Base-by-base conservation (phyloP, 2,113 vertebrate genomes). In the Tauraco erythrolophus region DNA sequence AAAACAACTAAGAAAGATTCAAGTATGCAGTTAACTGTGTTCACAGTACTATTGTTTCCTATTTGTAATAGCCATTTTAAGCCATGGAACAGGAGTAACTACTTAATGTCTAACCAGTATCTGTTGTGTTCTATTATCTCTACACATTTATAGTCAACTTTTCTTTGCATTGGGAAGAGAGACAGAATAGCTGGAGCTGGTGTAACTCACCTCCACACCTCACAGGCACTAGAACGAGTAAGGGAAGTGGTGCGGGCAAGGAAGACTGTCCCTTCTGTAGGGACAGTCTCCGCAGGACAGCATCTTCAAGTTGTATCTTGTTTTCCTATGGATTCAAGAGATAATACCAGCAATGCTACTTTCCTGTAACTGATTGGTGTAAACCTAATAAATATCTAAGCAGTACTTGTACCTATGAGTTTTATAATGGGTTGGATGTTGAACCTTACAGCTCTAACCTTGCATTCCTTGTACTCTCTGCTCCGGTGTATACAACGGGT, bases 381-480 rank as follows among this genome's bases (percentile, higher is more conserved):
- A 96, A 97, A 92, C 84, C 85, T 88, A 97, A 97, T 97, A 96
- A 96, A 97, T 89, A 96, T 94, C 87, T 96, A 94, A 97, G 96
- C 94, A 93, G 96, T 96, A 79, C 61, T 89, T 95, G 87, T 83
- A 96, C 65, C 35, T 68, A 60, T 60, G 93, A 94, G 45, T 97
- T 84, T 94, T 94, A 28, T 88, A 82, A 75, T 18, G 84, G 53
- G 80, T 61, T 9, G 7, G 43, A 50, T 46, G 69, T 23, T 51
- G 69, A 92, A 54, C 39, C 56, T 69, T 62, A 16, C 17, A 62
- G 53, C 80, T 96, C 69, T 81, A 37, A 37, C 43, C 7, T 31
- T 56, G 27, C 6, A 10, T 78, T 94, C 64, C 25, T 4, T 27
- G 56, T 46, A 6, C 17, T 43, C 41, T n/a, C 17, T 87, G 69